Evolutionary conservation across 2,113 vertebrate genomes (phyloP).

Genomic region (Rhipidura dahli): DNA sequence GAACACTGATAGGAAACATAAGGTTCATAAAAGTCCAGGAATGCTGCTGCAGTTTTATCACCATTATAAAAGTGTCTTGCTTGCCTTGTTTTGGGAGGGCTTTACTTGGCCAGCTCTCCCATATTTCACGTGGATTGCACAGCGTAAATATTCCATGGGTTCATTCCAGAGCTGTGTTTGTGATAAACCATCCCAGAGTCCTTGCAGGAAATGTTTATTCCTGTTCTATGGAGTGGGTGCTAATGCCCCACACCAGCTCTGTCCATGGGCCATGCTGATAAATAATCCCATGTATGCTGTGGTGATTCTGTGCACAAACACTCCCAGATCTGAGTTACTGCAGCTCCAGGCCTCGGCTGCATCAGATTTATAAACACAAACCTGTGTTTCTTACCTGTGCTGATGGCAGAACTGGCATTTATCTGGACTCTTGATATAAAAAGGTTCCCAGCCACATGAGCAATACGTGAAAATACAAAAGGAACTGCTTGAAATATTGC

Average conservation of each 20-base stretch:
- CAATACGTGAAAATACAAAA: background rate
- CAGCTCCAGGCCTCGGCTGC: background rate
- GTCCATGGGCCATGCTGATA: background rate
- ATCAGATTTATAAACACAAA: constrained; percentile 3
- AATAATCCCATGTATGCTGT: background rate
- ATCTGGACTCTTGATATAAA: background rate
- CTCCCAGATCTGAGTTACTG: background rate
- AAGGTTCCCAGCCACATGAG: background rate
- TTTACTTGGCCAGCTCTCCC: background rate
- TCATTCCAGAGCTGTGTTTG: constrained; percentile 1
- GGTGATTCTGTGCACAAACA: constrained; percentile 7
- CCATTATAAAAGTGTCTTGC: constrained; percentile 16
- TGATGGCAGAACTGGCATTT: background rate
- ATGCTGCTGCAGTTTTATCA: background rate
- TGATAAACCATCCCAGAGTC: background rate
- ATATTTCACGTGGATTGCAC: background rate
- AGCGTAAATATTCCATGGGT: constrained; percentile 29
- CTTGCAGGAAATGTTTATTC: constrained; percentile 11
- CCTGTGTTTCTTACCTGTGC: background rate
- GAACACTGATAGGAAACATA: background rate
- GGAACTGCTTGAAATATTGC: background rate
- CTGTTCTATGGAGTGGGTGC: background rate
- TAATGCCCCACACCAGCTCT: background rate
- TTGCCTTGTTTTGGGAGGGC: background rate
- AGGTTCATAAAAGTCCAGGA: constrained; percentile 6